Evolutionary conservation across 2,797 vertebrate species (phyloP), one percentile per base, ranked within the genome.

Genomic region (Lithobates sylvaticus): DNA sequence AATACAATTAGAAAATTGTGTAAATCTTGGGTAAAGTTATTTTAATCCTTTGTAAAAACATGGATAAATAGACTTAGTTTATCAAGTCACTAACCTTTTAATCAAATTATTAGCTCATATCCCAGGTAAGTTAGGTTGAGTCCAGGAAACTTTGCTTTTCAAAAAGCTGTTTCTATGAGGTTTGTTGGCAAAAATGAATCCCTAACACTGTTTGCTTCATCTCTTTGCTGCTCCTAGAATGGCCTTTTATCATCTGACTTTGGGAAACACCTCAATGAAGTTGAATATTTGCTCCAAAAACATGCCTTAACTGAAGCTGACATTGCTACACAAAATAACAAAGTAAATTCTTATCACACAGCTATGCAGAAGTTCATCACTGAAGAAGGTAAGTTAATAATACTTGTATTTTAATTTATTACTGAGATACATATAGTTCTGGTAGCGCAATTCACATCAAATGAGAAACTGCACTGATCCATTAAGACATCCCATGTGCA

Each of bases 241-340:
- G 96, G 95, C 4, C 93, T 99, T 79, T 83, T 94, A 69, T 99
- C 97, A 5, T 94, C 95, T 0, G 97, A 99, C 91, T 95, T 95
- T 21, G 98, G 98, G 78, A 99, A 99, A 91, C 98, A 99, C 91
- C 90, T 99, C 90, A 76, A 98, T 91, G 98, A 99, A 88, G 98
- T 96, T 0, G 98, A 99, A 80, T 97, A 99, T 91, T 91, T 99
- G 88, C 90, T 99, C 23, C 97, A 99, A 93, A 98, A 97, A 89
- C 98, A 99, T 72, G 93, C 93, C 50, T 88, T 99, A 90, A 89
- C 97, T 89, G 98, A 99, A 89, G 95, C 96, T 0, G 98, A 99
- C 92, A 96, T 99, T 12, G 94, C 95, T 5, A 89, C 97, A 89
- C 98, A 99, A 91, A 96, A 95, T 0, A 97, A 98, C 68, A 96